Base-by-base conservation (phyloP, 2,113 vertebrate species). In the Potamarius usumacintae region DNA sequence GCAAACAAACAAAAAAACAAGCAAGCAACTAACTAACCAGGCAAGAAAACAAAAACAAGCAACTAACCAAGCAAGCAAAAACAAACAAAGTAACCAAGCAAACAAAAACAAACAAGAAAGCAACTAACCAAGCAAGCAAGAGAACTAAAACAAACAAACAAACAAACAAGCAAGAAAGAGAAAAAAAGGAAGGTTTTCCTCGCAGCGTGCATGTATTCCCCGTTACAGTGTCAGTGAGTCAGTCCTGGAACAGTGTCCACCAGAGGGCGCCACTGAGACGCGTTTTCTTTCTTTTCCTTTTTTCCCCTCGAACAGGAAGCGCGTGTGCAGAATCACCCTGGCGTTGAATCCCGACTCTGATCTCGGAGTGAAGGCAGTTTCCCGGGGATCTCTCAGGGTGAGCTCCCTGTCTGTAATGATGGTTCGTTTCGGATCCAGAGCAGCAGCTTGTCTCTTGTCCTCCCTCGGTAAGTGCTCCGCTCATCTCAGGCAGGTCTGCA, bases 251-350 rank as follows among this genome's bases (percentile, higher is more conserved):
- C 53, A 3, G 10, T 53, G 2, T 53, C 55, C 95, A 89, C 88
- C 87, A 94, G 95, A 93, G 94, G 60, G 93, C 93, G 95, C 89
- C 87, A 88, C 90, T 89, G 94, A 88, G 92, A 91, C 93, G 91
- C 85, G 27, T 60, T 34, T 60, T 81, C 60, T 53, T 22, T 10
- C 18, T 12, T 74, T 8, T 20, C 2, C 57, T 79, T 57, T n/a
- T 30, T 84, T 58, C 3, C 53, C 10, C 11, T 27, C 42, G 53
- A 83, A 89, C 89, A 90, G 89, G 89, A 90, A 90, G 62, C 77
- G 89, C 82, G 85, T 58, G 57, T 84, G 69, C 57, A 85, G 80
- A 89, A 72, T 83, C 86, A 85, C 62, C 57, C 17, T 50, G 65
- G 52, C 53, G n/a, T 69, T 84, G 50, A 30, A 58, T 58, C n/a